Conservation (phyloP, 1,140 invertebrate species). For the Zaprionus camerounensis region DNA sequence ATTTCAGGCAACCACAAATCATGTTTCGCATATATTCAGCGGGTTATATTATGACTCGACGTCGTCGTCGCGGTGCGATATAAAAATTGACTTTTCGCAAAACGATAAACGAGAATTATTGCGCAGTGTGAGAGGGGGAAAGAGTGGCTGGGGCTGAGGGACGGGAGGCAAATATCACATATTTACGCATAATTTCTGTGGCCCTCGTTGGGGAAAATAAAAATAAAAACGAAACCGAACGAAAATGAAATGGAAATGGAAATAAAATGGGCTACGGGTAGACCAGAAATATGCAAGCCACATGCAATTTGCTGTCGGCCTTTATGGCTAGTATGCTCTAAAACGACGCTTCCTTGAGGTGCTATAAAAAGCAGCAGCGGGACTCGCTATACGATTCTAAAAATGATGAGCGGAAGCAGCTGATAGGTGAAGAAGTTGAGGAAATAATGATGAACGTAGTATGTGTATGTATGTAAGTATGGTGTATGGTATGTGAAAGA, state of each 20-base stretch:
- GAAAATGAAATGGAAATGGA: constrained; percentile 2
- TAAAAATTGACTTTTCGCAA: constrained; percentile 80
- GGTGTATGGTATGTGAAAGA: neutral
- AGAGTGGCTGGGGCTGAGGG: neutral
- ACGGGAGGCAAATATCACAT: constrained; percentile 40
- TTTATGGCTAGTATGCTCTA: neutral
- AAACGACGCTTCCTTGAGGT: constrained; percentile 50
- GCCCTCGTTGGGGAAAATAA: constrained; percentile 40
- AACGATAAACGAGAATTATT: constrained; percentile 75
- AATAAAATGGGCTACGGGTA: constrained; percentile 60
- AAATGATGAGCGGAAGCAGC: constrained; percentile 61
- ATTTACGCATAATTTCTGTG: constrained; percentile 80
- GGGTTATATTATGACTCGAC: constrained; percentile 36
- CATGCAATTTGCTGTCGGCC: constrained; percentile 53
- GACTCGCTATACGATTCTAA: constrained; percentile 15
- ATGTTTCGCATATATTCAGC: constrained; percentile 54
- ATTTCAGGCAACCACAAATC: constrained; percentile 75
- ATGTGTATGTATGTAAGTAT: too few relatives aligned
- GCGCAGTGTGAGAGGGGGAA: constrained; percentile 3
- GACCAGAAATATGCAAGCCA: constrained; percentile 71
- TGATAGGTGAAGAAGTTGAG: constrained; percentile 34
- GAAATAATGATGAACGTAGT: neutral
- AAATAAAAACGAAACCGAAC: constrained; percentile 8
- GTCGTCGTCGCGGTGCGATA: constrained; percentile 44
- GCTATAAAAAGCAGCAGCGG: constrained; percentile 63